Evolutionary conservation across 2,113 vertebrate genomes (phyloP), one percentile per base, ranked within the genome.

Genomic region (Anarrhichthys ocellatus): DNA sequence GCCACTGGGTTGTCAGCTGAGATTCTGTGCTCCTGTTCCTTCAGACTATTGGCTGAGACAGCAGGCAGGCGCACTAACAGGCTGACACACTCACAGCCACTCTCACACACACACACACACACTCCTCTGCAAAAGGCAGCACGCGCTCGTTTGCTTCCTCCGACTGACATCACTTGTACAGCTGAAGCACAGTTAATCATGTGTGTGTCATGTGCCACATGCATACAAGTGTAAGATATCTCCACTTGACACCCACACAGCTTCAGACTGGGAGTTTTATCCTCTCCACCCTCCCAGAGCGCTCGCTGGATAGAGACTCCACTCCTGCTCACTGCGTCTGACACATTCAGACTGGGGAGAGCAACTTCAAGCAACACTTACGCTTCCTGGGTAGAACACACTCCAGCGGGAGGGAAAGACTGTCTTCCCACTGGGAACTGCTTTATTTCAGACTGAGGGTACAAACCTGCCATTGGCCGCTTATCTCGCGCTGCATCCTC

Each of bases 271-370:
- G 13, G 42, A 78, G 50, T 66, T 76, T 66, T 69, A 54, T 73
- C 86, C 78, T 69, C 59, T 48, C 48, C 14, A 71, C 3, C 62
- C 40, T 69, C 56, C 54, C 46, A 5, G 27, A 86, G 71, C 68
- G 29, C 76, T 70, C 48, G 15, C 59, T 13, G 20, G 40, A 71
- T 50, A 62, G 56, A 76, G 68, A 62, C 42, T 66, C 24, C 1
- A 9, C 64, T 38, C 27, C 5, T 17, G 48, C 34, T 86, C 63
- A 65, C 61, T 67, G 18, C 9, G 24, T 80, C 69, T 84, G 85
- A 83, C 88, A 80, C 66, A 46, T 58, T 68, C 83, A 80, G 68
- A 58, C 64, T 52, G n/a, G 9, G 54, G 62, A 61, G 69, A 72
- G 34, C 22, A 36, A 82, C 87, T 68, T 38, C 42, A 52, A 71